Percentiles rank a stretch among this genome's conserved stretches.
These are phyloP conservation scores for Lepidocyrtinus sp. DNA, from an alignment of 2,888 invertebrate genomes.

Conservation along the genomic window DNA sequence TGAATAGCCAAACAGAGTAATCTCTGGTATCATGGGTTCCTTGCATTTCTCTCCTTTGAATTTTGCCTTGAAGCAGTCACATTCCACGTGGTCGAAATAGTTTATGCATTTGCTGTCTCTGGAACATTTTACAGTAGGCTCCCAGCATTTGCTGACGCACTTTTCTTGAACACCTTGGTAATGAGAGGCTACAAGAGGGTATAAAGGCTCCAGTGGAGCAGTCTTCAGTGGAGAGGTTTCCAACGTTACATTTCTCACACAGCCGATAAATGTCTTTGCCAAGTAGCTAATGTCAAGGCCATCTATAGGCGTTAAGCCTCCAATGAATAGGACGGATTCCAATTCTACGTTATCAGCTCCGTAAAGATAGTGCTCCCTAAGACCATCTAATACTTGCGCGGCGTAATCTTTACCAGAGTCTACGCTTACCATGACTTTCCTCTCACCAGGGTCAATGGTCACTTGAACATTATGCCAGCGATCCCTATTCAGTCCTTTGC, in stretches of 20 bases:
- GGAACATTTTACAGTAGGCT: constrained; percentile 77
- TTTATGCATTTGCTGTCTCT: constrained; percentile 91
- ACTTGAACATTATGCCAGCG: constrained; percentile 92
- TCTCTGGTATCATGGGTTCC: constrained; percentile 88
- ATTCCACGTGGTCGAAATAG: constrained; percentile 89
- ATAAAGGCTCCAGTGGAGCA: constrained; percentile 85
- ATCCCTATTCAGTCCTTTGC: constrained; percentile 89
- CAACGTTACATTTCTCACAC: constrained; percentile 86
- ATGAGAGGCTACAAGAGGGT: constrained; percentile 87
- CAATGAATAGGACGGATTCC: constrained; percentile 89
- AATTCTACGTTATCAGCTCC: constrained; percentile 86
- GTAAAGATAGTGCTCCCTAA: constrained; percentile 88
- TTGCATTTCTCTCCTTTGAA: constrained; percentile 95
- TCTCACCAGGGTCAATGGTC: constrained; percentile 89
- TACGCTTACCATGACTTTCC: constrained; percentile 87
- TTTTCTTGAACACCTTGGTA: constrained; percentile 92
- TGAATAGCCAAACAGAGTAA: constrained; percentile 91
- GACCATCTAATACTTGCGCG: constrained; percentile 78
- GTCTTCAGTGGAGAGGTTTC: constrained; percentile 61
- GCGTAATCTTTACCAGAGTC: constrained; percentile 88
- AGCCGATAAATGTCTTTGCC: constrained; percentile 93
- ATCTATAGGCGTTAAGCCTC: constrained; percentile 79
- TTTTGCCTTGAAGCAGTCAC: constrained; percentile 93
- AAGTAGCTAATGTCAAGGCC: constrained; percentile 92
- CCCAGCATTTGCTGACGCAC: constrained; percentile 81